phyloP scores from a whole-genome alignment of 2,888 invertebrate genomes.

The Patella depressa region DNA sequence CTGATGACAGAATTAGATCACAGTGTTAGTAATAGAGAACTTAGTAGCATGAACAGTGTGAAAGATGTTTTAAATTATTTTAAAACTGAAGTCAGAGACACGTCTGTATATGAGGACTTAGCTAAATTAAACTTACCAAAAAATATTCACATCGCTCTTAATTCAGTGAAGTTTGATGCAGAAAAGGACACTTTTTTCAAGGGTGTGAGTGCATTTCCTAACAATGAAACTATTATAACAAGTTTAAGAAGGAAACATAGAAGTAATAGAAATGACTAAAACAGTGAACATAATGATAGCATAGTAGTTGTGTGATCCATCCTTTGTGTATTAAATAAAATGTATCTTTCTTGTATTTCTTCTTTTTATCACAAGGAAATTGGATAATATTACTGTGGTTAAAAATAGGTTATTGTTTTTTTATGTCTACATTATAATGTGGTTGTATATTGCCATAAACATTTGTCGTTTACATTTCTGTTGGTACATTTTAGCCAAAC shows the following conservation, averaged over 20 bases:
- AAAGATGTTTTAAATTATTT: slow-evolving; percentile 68
- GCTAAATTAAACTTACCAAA: slow-evolving; percentile 80
- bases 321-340: too few species aligned
- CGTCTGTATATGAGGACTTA: slow-evolving; percentile 59
- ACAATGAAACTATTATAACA: slow-evolving; percentile 86
- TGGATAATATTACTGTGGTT: too few species aligned
- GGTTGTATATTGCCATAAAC: too few species aligned
- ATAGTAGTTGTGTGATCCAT: too few species aligned
- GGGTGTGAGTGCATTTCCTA: slow-evolving; percentile 88
- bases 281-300: neutral
- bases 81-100: slow-evolving; percentile 54
- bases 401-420: too few species aligned
- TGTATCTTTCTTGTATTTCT: too few species aligned
- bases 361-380: too few species aligned
- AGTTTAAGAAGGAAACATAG: slow-evolving; percentile 77
- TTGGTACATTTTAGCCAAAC: too few species aligned
- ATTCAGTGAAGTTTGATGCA: slow-evolving; percentile 88
- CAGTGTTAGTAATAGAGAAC: slow-evolving; percentile 84
- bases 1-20: slow-evolving; percentile 83
- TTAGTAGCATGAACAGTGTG: slow-evolving; percentile 82
- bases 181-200: slow-evolving; percentile 80
- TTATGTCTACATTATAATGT: too few species aligned
- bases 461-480: too few species aligned
- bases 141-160: slow-evolving; percentile 87
- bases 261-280: neutral